phyloP scores from a whole-genome alignment of 2,888 invertebrate genomes.

The Drosophila rellima region DNA sequence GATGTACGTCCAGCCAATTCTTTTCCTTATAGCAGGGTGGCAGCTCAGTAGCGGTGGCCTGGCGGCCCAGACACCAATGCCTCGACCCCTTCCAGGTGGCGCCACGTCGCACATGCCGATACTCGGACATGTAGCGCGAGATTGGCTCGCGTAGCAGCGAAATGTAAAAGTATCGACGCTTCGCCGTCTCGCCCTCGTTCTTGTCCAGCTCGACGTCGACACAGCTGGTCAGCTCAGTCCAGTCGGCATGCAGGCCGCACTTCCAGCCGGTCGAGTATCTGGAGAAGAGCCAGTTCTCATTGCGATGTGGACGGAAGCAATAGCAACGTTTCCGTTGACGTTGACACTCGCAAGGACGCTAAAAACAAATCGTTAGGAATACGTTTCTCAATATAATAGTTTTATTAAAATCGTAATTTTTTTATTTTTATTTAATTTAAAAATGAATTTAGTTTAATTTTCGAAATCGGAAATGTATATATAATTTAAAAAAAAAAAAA shows the following conservation, averaged over 20 bases:
- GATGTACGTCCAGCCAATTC: conserved; percentile 94
- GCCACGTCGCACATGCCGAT: conserved; percentile 97
- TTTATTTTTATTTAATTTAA: no score
- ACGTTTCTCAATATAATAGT: no score
- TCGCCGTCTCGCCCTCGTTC: conserved; percentile 93
- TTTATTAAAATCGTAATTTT: no score
- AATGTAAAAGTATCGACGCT: conserved; percentile 97
- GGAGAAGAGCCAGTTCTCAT: conserved; percentile 98
- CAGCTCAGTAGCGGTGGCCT: conserved; percentile 92
- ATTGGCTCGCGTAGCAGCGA: conserved; percentile 98
- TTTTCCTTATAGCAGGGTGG: conserved; percentile 92
- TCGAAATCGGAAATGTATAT: no score
- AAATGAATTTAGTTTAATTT: no score
- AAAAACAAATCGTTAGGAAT: background rate
- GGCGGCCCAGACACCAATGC: conserved; percentile 91
- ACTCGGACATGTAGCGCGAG: conserved; percentile 97
- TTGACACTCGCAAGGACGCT: conserved; percentile 97
- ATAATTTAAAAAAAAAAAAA: no score
- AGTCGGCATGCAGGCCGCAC: conserved; percentile 99
- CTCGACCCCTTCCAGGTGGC: conserved; percentile 97
- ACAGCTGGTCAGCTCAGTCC: conserved; percentile 97
- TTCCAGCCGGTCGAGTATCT: conserved; percentile 99
- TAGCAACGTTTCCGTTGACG: conserved; percentile 95
- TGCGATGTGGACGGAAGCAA: conserved; percentile 96
- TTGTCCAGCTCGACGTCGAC: conserved; percentile 96